A percentile compares a stretch with the other conserved stretches of the same genome.
Conservation (phyloP, 2,113 vertebrate genomes). For the Merops nubicus region DNA sequence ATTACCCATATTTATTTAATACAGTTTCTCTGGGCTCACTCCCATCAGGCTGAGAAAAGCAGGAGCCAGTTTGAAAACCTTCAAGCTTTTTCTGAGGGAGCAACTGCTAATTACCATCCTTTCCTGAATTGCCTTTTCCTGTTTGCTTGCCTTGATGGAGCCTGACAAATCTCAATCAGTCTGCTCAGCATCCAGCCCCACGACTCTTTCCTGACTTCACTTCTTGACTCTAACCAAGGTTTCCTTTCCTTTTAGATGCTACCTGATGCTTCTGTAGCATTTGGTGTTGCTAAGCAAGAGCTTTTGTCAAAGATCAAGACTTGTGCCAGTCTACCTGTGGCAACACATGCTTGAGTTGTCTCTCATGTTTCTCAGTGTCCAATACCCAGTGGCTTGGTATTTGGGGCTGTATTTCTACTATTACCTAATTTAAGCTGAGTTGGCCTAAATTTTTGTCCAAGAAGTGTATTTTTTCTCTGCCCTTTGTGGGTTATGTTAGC, state of each 20-base stretch:
- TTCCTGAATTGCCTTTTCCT: neutral
- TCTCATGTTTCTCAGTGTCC: constrained; percentile 22
- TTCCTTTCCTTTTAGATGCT: neutral
- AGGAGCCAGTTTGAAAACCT: neutral
- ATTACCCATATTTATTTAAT: neutral
- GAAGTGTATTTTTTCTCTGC: neutral
- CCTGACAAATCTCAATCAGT: constrained; percentile 33
- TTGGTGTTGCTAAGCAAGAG: constrained; percentile 13
- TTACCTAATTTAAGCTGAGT: constrained; percentile 20
- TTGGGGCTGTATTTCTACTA: constrained; percentile 10
- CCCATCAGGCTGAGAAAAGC: neutral
- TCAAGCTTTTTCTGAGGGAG: constrained; percentile 12
- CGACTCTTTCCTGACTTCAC: neutral
- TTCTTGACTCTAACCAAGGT: neutral
- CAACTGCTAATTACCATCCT: neutral
- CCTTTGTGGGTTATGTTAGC: neutral
- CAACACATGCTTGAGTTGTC: neutral
- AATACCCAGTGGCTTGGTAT: neutral
- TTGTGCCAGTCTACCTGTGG: constrained; percentile 26
- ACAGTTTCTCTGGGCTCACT: neutral
- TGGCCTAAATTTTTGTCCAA: constrained; percentile 18
- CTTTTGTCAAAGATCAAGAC: constrained; percentile 42
- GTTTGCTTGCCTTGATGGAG: constrained; percentile 16
- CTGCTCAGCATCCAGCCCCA: constrained; percentile 1
- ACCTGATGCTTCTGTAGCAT: constrained; percentile 19